These are phyloP conservation scores for Globia sparganii DNA, from an alignment of 2,888 invertebrate species.

Conservation along the genomic window DNA sequence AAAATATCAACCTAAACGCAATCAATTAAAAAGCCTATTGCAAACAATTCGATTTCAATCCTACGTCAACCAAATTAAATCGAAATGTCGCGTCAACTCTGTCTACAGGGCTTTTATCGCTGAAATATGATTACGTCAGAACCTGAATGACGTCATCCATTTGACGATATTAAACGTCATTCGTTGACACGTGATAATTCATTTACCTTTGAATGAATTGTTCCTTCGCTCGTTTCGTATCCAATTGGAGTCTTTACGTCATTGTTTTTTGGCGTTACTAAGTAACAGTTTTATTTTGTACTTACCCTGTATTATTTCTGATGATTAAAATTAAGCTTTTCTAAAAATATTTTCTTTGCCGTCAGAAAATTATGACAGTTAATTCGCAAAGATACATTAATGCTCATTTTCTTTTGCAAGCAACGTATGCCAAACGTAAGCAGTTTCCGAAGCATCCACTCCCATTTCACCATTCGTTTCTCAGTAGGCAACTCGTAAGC, in stretches of 20 bases:
- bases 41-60: slow-evolving; percentile 8
- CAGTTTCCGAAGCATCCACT: too few species aligned
- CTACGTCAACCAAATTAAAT: slow-evolving; percentile 43
- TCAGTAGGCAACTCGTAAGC: not conserved
- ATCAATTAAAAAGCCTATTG: slow-evolving; percentile 4
- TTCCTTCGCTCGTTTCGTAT: slow-evolving; percentile 4
- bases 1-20: slow-evolving; percentile 2
- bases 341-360: not conserved
- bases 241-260: slow-evolving; percentile 14
- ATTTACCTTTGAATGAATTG: slow-evolving; percentile 32
- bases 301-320: not conserved
- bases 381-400: not conserved
- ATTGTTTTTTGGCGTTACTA: not conserved
- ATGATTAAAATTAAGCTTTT: not conserved
- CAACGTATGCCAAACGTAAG: not conserved
- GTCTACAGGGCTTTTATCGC: slow-evolving; percentile 22
- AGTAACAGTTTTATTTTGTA: not conserved
- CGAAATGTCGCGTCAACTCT: slow-evolving; percentile 17
- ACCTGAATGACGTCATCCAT: slow-evolving; percentile 31
- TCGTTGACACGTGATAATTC: slow-evolving; percentile 8
- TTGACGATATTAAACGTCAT: slow-evolving; percentile 33
- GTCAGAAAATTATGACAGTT: not conserved
- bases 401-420: not conserved
- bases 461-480: not conserved
- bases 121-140: slow-evolving; percentile 38